Evolutionary conservation across 2,888 invertebrate species (phyloP), one percentile per base, ranked within the genome.

Genomic region (Synergus laeviventris): DNA sequence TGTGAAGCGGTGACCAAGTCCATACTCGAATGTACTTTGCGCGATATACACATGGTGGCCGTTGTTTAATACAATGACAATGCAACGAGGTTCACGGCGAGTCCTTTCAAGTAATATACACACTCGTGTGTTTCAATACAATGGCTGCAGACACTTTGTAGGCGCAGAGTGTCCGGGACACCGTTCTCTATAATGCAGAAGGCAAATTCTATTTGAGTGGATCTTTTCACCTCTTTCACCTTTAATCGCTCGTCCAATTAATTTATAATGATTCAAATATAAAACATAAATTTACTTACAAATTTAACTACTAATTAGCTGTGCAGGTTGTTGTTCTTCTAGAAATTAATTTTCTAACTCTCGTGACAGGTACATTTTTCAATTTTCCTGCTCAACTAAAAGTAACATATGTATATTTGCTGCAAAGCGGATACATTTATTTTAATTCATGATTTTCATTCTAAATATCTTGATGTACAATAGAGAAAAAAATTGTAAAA

Each of bases 51-150:
- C 75, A 70, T 77, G 73, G 62, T 73, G 49, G 18, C 76, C 84
- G 86, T 89, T 89, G 88, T 89, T 90, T 89, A 89, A 89, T 85
- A 85, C 83, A 81, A 87, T 88, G 88, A 90, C 89, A 90, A 90
- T 88, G 85, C 87, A 81, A 83, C 85, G 79, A 83, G 84, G 82
- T 83, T 86, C 79, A 84, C 82, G 85, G 86, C 85, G 85, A 83
- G 82, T 84, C 84, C 81, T 79, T 84, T 83, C 79, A 83, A 79
- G 80, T 70, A 78, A 79, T 80, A 80, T 77, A 79, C 74, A 80
- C 76, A 79, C 74, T 81, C 70, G 62, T 61, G 78, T 66, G 73
- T 77, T 75, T 74, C 62, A 70, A 64, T 74, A 80, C 78, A 81
- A 79, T 81, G 82, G 79, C 79, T 64, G 76, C 78, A 74, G 80